Conservation (phyloP, 2,888 invertebrate species). For the Drosophila meridionalis region DNA sequence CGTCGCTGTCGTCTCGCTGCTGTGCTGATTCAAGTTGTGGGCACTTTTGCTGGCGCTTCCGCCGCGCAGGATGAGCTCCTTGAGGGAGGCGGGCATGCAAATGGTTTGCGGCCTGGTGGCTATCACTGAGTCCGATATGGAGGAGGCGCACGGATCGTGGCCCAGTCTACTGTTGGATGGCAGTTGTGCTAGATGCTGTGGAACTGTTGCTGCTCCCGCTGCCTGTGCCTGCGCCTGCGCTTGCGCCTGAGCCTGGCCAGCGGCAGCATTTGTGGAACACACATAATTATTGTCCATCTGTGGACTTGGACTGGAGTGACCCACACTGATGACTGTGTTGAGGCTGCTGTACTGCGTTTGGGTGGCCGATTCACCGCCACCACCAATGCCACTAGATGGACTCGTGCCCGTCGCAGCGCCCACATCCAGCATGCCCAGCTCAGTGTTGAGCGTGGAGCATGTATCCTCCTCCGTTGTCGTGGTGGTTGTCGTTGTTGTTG, state of each 20-base stretch:
- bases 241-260: conserved; percentile 12
- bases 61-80: conserved; percentile 81
- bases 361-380: conserved; percentile 60
- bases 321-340: conserved; percentile 81
- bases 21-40: conserved; percentile 56
- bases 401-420: conserved; percentile 19
- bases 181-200: conserved; percentile 68
- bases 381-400: conserved; percentile 26
- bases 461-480: conserved; percentile 83
- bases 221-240: conserved; percentile 2
- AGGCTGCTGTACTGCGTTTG: conserved; percentile 82
- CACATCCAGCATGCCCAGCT: conserved; percentile 70
- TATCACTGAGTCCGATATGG: conserved; percentile 81
- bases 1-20: conserved; percentile 41
- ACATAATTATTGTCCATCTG: conserved; percentile 63
- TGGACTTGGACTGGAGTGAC: conserved; percentile 70
- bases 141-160: conserved; percentile 82
- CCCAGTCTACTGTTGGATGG: conserved; percentile 64
- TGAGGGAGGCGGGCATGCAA: conserved; percentile 82
- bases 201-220: conserved; percentile 29
- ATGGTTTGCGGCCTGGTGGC: conserved; percentile 75
- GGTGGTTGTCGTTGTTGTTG: conserved; percentile 75
- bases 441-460: conserved; percentile 83
- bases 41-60: conserved; percentile 66
- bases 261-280: conserved; percentile 31